Conservation (phyloP, 2,113 vertebrate genomes). For the Cnemophilus loriae region DNA sequence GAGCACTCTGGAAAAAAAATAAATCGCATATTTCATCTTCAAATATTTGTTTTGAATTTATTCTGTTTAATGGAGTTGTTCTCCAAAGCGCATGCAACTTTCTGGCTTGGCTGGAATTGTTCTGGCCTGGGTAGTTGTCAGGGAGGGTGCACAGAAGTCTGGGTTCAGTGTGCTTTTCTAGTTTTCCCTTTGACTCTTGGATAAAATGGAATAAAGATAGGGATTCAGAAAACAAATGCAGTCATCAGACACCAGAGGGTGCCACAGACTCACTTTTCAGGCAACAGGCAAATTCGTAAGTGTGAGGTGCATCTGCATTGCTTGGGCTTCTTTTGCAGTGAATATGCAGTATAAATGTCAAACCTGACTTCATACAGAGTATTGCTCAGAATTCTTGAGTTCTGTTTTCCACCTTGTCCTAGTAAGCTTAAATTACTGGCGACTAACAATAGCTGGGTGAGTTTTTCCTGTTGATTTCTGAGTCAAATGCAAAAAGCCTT, state of each 20-base stretch:
- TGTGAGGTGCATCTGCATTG: not conserved
- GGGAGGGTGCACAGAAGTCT: not conserved
- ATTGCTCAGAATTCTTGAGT: not conserved
- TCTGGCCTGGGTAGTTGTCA: not conserved
- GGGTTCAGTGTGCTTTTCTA: not conserved
- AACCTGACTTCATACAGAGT: not conserved
- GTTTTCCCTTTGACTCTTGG: not conserved
- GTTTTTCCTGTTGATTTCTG: not conserved
- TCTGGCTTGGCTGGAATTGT: not conserved
- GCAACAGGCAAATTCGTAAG: not conserved
- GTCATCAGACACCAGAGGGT: slow-evolving; percentile 71
- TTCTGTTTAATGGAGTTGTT: not conserved
- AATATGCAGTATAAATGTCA: not conserved
- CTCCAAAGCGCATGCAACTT: not conserved
- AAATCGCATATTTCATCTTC: not conserved
- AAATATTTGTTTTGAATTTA: not conserved
- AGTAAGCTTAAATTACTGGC: not conserved
- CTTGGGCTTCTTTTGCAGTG: not conserved
- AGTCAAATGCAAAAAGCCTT: not conserved
- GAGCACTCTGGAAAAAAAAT: not conserved
- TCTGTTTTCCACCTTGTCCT: not conserved
- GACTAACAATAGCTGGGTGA: not conserved
- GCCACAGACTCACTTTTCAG: slow-evolving; percentile 62
- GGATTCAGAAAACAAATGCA: not conserved
- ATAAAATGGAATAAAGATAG: not conserved